Evolutionary conservation across 2,888 invertebrate genomes (phyloP).

Genomic region (Boloria selene): DNA sequence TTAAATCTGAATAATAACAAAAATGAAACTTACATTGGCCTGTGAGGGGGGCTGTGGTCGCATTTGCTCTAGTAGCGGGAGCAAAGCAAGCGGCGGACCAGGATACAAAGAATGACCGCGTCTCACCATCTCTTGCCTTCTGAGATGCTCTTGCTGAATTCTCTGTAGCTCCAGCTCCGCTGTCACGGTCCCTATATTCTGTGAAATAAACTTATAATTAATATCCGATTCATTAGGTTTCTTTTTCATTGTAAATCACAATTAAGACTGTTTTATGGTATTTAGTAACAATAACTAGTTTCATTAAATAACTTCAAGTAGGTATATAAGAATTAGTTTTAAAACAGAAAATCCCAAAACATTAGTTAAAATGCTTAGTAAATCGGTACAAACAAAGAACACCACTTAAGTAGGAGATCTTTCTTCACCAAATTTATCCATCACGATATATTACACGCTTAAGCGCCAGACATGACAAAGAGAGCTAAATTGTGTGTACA

Average conservation of each 20-base stretch:
- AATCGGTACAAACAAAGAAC: constrained; percentile 51
- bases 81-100: constrained; percentile 85
- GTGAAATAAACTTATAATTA: constrained; percentile 44
- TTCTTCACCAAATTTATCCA: constrained; percentile 68
- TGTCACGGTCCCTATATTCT: constrained; percentile 74
- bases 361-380: constrained; percentile 47
- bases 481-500: constrained; percentile 67
- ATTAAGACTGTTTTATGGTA: background rate
- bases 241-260: too few species aligned
- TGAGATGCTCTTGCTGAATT: constrained; percentile 85
- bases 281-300: background rate
- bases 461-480: constrained; percentile 66
- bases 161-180: constrained; percentile 86
- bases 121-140: constrained; percentile 81
- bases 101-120: constrained; percentile 75
- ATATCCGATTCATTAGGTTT: background rate
- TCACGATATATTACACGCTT: constrained; percentile 72
- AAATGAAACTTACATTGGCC: constrained; percentile 61
- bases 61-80: constrained; percentile 87
- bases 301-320: background rate
- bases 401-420: constrained; percentile 66
- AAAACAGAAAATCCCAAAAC: constrained; percentile 30
- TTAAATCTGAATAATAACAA: background rate
- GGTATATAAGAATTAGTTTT: constrained; percentile 10
- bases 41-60: constrained; percentile 70